Base-by-base conservation (phyloP, 1,140 invertebrate species). In the Camponotus vicinus region DNA sequence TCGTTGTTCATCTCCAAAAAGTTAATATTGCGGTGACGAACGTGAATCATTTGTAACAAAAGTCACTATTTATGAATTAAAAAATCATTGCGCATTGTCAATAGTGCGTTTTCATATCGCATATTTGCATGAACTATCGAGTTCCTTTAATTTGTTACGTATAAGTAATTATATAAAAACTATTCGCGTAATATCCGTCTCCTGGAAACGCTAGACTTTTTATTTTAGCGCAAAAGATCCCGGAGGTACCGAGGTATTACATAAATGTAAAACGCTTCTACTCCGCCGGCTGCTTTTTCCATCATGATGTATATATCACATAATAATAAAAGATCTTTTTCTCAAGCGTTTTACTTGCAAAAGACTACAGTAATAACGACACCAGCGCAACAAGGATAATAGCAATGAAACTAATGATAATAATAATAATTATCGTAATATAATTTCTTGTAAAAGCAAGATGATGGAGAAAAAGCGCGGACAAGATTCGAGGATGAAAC, bases 221-320 rank as follows among this genome's bases (percentile, higher is more conserved):
- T 42, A 45, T 5, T n/a, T 40, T 1, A 67, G 9, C 3, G 66
- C 0, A 11, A 45, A 42, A 42, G 18, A 18, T 63, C 9, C 18
- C 57, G 18, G 42, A 45, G 42, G 15, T 9, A 63, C 15, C 5
- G 11, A 63, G 21, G 7, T 45, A 32, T 45, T 63, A 42, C 6
- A 63, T 77, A 45, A 63, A 49, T 45, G 42, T 70, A 70, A 70
- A 70, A 70, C 21, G 18, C 15, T 59, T 55, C 49, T 71, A 63
- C 34, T 34, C 49, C 42, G n/a, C 66, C 37, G 40, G 13, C 40
- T 69, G n/a, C 40, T 63, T 34, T 37, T 32, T 59, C 18, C 32
- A n/a, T 42, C 34, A 67, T 57, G 67, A 18, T 40, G 6, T 40
- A 18, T 40, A 40, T 34, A 52, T 69, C 21, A 34, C 13, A 79